Evolutionary conservation across 2,797 vertebrate genomes (phyloP).

Genomic region (Natrix natrix): DNA sequence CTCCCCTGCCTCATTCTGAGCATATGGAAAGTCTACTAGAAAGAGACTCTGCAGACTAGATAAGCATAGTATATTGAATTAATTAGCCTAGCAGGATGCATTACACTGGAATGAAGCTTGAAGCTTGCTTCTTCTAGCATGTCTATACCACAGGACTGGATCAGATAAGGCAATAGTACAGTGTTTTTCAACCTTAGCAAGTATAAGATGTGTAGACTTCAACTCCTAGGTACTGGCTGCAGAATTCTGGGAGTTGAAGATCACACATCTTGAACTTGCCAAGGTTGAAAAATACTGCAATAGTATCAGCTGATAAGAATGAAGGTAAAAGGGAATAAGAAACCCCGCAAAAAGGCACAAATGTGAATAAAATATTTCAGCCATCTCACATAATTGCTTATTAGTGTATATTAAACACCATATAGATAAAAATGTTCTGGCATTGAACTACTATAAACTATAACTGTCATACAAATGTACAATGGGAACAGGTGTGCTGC

Average conservation of each 20-base stretch:
- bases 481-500: not conserved
- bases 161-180: not conserved
- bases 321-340: not conserved
- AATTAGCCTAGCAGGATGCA: slow-evolving; percentile 15
- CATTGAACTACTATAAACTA: accelerated
- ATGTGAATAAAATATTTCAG: not conserved
- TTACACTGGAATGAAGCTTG: not conserved
- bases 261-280: not conserved
- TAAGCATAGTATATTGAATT: not conserved
- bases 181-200: not conserved
- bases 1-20: not conserved
- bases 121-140: not conserved
- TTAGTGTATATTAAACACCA: not conserved
- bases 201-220: not conserved
- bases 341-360: not conserved
- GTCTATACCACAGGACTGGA: not conserved
- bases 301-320: not conserved
- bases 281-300: not conserved
- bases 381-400: not conserved
- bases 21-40: slow-evolving; percentile 8
- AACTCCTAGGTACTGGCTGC: not conserved
- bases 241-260: not conserved
- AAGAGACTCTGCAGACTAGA: not conserved
- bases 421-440: not conserved
- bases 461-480: not conserved